Percentiles rank a stretch among this genome's conserved stretches.
Evolutionary conservation across 2,113 vertebrate genomes (phyloP).

Genomic region (Silurus glanis): DNA sequence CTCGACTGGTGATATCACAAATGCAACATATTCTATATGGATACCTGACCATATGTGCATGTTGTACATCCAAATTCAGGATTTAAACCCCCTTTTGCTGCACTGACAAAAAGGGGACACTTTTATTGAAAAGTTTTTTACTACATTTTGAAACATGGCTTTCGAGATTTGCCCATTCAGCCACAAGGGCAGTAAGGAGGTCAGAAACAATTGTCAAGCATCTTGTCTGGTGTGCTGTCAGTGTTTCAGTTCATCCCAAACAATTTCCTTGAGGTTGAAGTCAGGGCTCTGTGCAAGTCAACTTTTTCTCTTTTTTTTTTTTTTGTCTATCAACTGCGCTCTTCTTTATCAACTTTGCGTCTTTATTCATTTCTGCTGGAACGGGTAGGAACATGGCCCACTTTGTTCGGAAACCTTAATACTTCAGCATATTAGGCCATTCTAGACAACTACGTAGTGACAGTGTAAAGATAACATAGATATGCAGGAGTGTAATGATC

Average conservation of each 20-base stretch:
- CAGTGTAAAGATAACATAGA: background rate
- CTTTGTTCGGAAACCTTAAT: background rate
- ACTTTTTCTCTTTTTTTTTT: too few species aligned
- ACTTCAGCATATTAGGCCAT: background rate
- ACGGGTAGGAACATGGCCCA: background rate
- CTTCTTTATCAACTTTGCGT: background rate
- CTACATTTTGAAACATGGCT: too few species aligned
- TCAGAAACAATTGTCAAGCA: too few species aligned
- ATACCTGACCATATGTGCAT: background rate
- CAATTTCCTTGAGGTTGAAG: too few species aligned
- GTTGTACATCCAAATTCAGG: background rate
- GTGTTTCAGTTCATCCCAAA: too few species aligned
- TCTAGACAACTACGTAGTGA: background rate
- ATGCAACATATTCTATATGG: constrained; percentile 12
- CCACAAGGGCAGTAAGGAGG: too few species aligned
- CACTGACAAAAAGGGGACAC: too few species aligned
- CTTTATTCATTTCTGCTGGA: background rate
- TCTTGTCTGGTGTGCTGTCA: too few species aligned
- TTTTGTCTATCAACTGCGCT: background rate
- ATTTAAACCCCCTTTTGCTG: background rate
- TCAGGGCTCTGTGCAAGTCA: too few species aligned
- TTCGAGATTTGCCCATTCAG: too few species aligned
- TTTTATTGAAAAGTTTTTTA: too few species aligned
- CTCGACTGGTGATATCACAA: background rate
- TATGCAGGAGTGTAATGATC: background rate